Conservation (phyloP, 2,113 vertebrate genomes). For the Mirza zaza region DNA sequence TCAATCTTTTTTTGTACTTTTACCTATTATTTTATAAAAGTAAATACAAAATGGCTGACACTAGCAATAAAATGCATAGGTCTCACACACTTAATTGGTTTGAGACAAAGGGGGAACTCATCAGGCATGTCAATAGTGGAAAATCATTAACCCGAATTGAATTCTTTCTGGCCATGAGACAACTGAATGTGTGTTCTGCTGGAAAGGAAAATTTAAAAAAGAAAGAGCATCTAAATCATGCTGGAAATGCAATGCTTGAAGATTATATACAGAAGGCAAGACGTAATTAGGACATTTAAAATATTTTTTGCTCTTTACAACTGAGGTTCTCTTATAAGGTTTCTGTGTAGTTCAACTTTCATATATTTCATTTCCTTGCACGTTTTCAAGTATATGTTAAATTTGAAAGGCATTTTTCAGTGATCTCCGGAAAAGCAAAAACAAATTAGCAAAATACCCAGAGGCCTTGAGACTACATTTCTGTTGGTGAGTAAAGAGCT, state of each 20-base stretch:
- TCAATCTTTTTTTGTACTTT: not conserved
- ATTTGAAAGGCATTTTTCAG: slow-evolving; percentile 44
- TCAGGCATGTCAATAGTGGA: not conserved
- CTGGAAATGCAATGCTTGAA: not conserved
- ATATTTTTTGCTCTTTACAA: slow-evolving; percentile 4
- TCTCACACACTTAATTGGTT: not conserved
- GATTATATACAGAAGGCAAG: not conserved
- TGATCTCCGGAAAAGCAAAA: slow-evolving; percentile 9
- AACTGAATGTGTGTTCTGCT: not conserved
- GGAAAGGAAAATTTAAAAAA: slow-evolving; percentile 30
- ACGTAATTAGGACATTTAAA: slow-evolving; percentile 32
- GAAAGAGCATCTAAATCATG: not conserved
- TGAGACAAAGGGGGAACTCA: slow-evolving; percentile 34
- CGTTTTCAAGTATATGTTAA: not conserved
- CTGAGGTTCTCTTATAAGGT: not conserved
- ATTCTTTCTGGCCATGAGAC: slow-evolving; percentile 7
- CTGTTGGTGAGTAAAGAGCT: not conserved
- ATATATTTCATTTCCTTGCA: slow-evolving; percentile 3
- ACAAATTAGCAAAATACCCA: slow-evolving; percentile 45
- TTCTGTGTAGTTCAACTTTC: not conserved
- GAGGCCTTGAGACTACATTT: slow-evolving; percentile 4
- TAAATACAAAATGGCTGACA: not conserved
- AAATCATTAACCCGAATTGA: slow-evolving; percentile 45
- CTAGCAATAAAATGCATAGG: slow-evolving; percentile 14
- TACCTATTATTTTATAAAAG: slow-evolving; percentile 20